Conservation (phyloP, 2,113 vertebrate species). For the Dromas ardeola region DNA sequence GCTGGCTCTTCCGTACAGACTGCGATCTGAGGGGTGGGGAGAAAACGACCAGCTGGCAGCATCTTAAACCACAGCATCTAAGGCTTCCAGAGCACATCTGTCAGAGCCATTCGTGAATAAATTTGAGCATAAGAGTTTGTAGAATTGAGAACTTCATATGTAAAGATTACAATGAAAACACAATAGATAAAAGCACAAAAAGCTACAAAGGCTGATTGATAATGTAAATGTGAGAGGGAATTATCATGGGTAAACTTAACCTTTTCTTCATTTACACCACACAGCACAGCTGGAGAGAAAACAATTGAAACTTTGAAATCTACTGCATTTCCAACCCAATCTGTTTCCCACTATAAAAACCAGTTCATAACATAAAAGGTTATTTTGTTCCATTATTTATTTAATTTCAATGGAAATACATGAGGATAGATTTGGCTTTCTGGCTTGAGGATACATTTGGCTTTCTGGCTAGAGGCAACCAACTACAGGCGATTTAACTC, state of each 20-base stretch:
- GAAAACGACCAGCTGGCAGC: not conserved
- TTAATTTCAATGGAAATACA: conserved; percentile 1
- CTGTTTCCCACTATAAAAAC: not conserved
- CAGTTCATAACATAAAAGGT: not conserved
- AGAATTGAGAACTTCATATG: conserved; percentile 16
- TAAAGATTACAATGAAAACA: conserved; percentile 47
- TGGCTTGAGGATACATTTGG: not conserved
- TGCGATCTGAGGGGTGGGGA: not conserved
- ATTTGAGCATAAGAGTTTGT: not conserved
- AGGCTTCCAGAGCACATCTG: conserved; percentile 37
- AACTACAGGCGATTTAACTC: not conserved
- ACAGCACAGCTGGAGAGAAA: not conserved
- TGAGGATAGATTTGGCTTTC: not conserved
- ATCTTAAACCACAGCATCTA: not conserved
- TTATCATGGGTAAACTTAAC: conserved; percentile 54
- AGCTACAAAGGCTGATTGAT: conserved; percentile 48
- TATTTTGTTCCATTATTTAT: not conserved
- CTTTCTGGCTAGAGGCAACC: not conserved
- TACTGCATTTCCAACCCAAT: conserved; percentile 1
- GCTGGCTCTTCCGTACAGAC: not conserved
- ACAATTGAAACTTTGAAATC: conserved; percentile 12
- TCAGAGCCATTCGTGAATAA: conserved; percentile 5
- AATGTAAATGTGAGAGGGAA: conserved; percentile 39
- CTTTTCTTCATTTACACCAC: conserved; percentile 46
- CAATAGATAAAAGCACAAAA: conserved; percentile 45